These are phyloP conservation scores for Antheraea pernyi DNA, from an alignment of 1,140 invertebrate species.

Conservation along the genomic window DNA sequence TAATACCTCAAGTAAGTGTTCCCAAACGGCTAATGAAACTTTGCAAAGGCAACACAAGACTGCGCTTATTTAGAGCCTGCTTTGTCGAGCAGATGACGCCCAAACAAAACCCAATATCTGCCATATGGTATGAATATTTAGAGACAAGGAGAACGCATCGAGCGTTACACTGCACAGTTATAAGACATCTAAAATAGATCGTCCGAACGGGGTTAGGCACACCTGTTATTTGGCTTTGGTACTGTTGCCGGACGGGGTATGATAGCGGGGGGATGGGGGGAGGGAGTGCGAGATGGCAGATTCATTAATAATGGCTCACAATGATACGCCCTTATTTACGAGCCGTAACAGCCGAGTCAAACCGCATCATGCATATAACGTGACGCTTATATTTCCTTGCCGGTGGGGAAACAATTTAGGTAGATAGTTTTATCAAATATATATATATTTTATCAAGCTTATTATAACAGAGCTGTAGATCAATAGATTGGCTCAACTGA, in stretches of 20 bases:
- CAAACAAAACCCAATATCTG: slow-evolving; percentile 76
- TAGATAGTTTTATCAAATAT: too few species aligned
- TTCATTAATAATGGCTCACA: slow-evolving; percentile 77
- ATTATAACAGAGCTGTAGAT: background rate
- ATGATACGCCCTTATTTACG: slow-evolving; percentile 77
- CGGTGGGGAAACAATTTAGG: background rate
- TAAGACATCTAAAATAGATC: slow-evolving; percentile 78
- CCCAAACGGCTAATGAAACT: slow-evolving; percentile 70
- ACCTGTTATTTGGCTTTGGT: slow-evolving; percentile 76
- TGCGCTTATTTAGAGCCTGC: slow-evolving; percentile 65
- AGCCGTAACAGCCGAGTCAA: slow-evolving; percentile 58
- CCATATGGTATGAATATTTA: slow-evolving; percentile 77
- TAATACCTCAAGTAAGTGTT: slow-evolving; percentile 65
- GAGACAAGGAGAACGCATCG: slow-evolving; percentile 61
- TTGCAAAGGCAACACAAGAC: slow-evolving; percentile 64
- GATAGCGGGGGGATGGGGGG: slow-evolving; percentile 28
- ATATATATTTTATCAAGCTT: background rate
- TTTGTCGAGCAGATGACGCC: slow-evolving; percentile 72
- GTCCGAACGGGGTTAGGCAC: slow-evolving; percentile 77
- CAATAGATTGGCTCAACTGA: too few species aligned
- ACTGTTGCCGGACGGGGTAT: slow-evolving; percentile 45
- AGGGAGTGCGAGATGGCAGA: slow-evolving; percentile 47
- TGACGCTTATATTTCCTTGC: slow-evolving; percentile 35
- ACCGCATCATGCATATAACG: slow-evolving; percentile 53
- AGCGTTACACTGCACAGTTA: slow-evolving; percentile 65